Base-by-base conservation (phyloP, 2,113 vertebrate species). In the Pitta sordida region DNA sequence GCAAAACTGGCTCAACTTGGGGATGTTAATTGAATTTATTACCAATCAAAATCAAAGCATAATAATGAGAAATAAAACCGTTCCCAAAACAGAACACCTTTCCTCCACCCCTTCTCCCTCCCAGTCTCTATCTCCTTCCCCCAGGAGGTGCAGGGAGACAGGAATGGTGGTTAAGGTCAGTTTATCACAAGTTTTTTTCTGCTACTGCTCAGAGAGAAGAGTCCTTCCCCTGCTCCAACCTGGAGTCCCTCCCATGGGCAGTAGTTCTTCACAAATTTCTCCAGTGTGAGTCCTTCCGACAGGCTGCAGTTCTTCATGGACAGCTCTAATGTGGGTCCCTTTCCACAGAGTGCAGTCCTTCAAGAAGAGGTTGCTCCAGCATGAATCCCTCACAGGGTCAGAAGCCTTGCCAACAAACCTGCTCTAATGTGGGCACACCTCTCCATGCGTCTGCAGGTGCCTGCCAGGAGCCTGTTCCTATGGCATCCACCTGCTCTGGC, bases 311-410 rank as follows among this genome's bases (percentile, higher is more conserved):
- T 48, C 20, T 17, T 13, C 41, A 43, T 3, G 2, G 34, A 11
- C 13, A 56, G 37, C 37, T 29, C 14, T 58, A 49, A 16, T 0
- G 0, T 41, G 21, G 6, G 12, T 32, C 18, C 36, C 32, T 41
- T 64, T 9, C 10, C 22, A 64, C 1, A 19, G 32, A 27, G 15
- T 44, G 27, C 36, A 58, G 8, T 16, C 32, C 43, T n/a, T 32
- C 18, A 22, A 49, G 58, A 32, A 36, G 41, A 41, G 21, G 2
- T 15, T 65, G 52, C 59, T 80, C 18, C 36, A 20, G 22, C 8
- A 7, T 37, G 32, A 5, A 26, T 26, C 17, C 11, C 22, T 12
- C 26, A 8, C 2, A 27, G 22, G 17, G 12, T n/a, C 51, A 51
- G 32, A 37, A 24, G 10, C 14, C 21, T 32, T 32, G 37, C 26